Evolutionary conservation across 2,797 vertebrate genomes (phyloP).

Genomic region (Phataginus tetradactyla): DNA sequence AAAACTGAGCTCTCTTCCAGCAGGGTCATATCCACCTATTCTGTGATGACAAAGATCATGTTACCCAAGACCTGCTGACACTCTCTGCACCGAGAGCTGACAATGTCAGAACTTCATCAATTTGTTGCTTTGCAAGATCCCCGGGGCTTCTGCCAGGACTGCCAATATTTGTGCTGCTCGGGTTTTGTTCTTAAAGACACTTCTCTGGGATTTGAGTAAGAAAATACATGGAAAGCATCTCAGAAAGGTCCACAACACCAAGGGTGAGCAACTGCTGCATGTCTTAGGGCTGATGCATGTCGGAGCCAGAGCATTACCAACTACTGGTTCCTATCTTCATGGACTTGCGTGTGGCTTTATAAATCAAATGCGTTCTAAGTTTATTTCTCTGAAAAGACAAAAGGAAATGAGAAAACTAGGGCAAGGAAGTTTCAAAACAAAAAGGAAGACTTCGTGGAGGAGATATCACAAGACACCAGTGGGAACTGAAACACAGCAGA

Average conservation of each 20-base stretch:
- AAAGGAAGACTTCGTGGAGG: not conserved
- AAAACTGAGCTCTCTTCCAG: not conserved
- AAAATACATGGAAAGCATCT: not conserved
- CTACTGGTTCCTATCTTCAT: not conserved
- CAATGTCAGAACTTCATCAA: not conserved
- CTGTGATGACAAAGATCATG: not conserved
- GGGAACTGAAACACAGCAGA: no score
- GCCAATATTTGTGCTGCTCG: not conserved
- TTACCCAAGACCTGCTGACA: not conserved
- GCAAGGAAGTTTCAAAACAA: not conserved
- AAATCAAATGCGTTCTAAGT: not conserved
- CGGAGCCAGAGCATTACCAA: not conserved
- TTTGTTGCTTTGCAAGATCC: not conserved
- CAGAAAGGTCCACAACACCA: not conserved
- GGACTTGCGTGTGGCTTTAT: not conserved
- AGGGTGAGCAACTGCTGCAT: not conserved
- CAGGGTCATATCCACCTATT: not conserved
- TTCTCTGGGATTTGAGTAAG: not conserved
- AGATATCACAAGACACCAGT: not conserved
- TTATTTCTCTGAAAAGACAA: conserved; percentile 5
- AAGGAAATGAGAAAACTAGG: not conserved
- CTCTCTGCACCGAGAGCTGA: not conserved
- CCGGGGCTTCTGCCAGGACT: not conserved
- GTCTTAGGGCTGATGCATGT: not conserved
- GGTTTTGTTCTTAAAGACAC: not conserved